Percentiles rank a stretch among this genome's conserved stretches.
Conservation (phyloP, 2,888 invertebrate genomes). For the Diadromus collaris region DNA sequence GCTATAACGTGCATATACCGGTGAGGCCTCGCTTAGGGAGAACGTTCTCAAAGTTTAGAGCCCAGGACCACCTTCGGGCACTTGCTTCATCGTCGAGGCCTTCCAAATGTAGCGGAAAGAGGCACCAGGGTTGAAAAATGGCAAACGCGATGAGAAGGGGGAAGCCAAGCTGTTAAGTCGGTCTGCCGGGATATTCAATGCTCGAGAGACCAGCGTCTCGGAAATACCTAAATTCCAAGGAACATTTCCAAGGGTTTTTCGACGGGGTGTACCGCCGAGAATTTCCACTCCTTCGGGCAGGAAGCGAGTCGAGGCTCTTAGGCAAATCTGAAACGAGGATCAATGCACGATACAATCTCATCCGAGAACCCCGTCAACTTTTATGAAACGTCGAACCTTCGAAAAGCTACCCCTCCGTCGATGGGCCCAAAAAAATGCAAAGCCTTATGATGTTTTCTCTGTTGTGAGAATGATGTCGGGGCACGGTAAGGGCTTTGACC, state of each 20-base stretch:
- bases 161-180: neutral
- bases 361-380: neutral
- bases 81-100: neutral
- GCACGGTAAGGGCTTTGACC: neutral
- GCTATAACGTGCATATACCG: neutral
- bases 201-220: neutral
- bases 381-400: slow-evolving; percentile 8
- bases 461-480: neutral
- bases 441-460: neutral
- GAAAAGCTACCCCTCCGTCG: too few species aligned
- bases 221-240: slow-evolving; percentile 2
- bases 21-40: neutral
- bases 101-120: neutral
- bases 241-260: neutral
- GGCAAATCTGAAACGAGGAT: slow-evolving; percentile 12
- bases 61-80: neutral
- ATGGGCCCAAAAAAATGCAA: neutral
- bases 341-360: neutral
- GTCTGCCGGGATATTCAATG: neutral
- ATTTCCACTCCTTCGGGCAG: neutral
- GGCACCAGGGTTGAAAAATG: slow-evolving; percentile 1
- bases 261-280: too few species aligned
- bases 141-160: neutral
- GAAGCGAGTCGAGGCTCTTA: neutral
- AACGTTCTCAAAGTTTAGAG: slow-evolving; percentile 4